phyloP scores from a whole-genome alignment of 1,140 invertebrate species.

The Diachasma alloeum region DNA sequence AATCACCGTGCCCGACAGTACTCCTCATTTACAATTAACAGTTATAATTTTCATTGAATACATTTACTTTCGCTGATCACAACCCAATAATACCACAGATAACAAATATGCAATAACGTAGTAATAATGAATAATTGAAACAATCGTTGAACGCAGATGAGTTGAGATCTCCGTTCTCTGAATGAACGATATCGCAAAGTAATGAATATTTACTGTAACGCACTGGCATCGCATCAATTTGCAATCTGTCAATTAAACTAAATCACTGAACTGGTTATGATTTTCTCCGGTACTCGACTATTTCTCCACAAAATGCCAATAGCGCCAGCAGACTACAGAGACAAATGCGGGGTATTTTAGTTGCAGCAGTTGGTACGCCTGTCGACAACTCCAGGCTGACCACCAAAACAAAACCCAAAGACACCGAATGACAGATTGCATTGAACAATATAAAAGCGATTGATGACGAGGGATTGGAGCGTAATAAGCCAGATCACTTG shows the following conservation, averaged over 20 bases:
- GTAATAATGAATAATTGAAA: slow-evolving; percentile 21
- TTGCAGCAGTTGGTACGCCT: not conserved
- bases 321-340: not conserved
- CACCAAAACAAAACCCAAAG: not conserved
- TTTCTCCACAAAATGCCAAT: not conserved
- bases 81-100: slow-evolving; percentile 10
- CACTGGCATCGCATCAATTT: slow-evolving; percentile 15
- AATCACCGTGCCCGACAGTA: slow-evolving; percentile 25
- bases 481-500: not conserved
- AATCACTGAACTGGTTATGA: not conserved
- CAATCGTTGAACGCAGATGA: not conserved
- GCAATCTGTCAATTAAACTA: slow-evolving; percentile 11
- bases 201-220: slow-evolving; percentile 34
- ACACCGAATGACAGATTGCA: slow-evolving; percentile 7
- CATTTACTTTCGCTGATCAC: not conserved
- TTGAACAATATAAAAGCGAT: not conserved
- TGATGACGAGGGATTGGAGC: slow-evolving; percentile 25
- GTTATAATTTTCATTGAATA: slow-evolving; percentile 5
- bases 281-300: not conserved
- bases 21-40: not conserved
- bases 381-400: slow-evolving; percentile 19
- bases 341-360: not conserved
- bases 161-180: not conserved
- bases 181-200: slow-evolving; percentile 21
- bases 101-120: slow-evolving; percentile 18